Conservation (phyloP, 2,888 invertebrate species). For the Pristionchus maxplancki region DNA sequence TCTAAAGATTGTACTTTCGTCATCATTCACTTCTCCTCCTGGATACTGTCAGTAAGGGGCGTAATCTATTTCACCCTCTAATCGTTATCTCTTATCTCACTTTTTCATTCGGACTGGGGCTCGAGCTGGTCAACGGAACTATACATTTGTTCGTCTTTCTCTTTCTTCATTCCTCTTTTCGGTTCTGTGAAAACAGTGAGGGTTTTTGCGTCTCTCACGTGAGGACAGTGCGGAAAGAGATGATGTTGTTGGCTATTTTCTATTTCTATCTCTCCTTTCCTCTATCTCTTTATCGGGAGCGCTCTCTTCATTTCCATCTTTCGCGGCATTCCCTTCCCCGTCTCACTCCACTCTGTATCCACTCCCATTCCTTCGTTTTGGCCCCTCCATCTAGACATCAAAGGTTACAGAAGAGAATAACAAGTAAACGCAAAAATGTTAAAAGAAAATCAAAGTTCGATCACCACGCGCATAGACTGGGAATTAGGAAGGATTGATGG, state of each 20-base stretch:
- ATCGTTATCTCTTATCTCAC: background rate
- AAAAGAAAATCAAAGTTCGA: background rate
- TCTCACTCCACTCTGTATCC: background rate
- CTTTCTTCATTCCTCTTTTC: background rate
- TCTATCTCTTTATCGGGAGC: background rate
- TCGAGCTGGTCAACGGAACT: background rate
- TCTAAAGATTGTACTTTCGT: conserved; percentile 4
- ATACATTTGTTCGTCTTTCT: conserved; percentile 9
- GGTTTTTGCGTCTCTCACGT: background rate
- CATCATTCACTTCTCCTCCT: background rate
- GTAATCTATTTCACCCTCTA: background rate
- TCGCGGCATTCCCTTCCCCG: conserved; percentile 9
- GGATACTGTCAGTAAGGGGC: background rate
- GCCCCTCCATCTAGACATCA: background rate
- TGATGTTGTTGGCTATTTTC: conserved; percentile 15
- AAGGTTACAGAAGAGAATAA: background rate
- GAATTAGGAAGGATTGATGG: background rate
- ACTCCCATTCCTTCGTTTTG: background rate
- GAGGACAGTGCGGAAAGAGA: background rate
- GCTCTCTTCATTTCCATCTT: background rate
- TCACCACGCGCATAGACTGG: background rate
- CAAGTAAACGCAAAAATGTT: background rate
- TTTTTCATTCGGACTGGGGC: background rate
- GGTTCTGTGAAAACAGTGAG: background rate
- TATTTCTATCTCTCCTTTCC: conserved; percentile 6